phyloP scores from a whole-genome alignment of 1,140 invertebrate genomes.

The Heliconius hermathena region DNA sequence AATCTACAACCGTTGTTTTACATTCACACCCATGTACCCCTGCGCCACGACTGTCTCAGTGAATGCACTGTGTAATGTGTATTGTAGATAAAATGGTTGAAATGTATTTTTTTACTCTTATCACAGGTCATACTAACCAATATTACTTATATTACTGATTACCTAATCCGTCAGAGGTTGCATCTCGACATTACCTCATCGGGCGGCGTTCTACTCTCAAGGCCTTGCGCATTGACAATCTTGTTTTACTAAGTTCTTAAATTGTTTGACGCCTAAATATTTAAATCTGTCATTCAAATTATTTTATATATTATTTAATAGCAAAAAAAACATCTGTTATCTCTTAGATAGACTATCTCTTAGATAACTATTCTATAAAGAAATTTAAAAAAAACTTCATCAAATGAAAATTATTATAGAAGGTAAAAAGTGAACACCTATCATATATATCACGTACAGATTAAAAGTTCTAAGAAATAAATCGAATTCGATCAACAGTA shows the following conservation, averaged over 20 bases:
- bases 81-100: no score
- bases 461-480: slow-evolving; percentile 15
- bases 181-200: slow-evolving; percentile 54
- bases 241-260: slow-evolving; percentile 18
- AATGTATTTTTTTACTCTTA: background rate
- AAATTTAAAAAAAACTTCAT: background rate
- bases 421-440: background rate
- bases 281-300: background rate
- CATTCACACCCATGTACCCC: no score
- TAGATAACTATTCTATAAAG: background rate
- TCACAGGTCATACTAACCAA: background rate
- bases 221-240: slow-evolving; percentile 36
- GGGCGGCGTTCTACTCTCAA: slow-evolving; percentile 43
- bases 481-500: slow-evolving; percentile 12
- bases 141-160: slow-evolving; percentile 37
- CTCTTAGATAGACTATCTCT: no score
- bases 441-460: background rate
- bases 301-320: no score
- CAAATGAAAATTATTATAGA: background rate
- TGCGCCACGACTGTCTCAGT: background rate
- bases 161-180: slow-evolving; percentile 48
- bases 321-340: no score
- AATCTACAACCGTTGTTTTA: no score
- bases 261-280: background rate
- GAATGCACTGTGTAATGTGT: background rate